phyloP scores from a whole-genome alignment of 2,888 invertebrate genomes.

The Lysandra coridon region DNA sequence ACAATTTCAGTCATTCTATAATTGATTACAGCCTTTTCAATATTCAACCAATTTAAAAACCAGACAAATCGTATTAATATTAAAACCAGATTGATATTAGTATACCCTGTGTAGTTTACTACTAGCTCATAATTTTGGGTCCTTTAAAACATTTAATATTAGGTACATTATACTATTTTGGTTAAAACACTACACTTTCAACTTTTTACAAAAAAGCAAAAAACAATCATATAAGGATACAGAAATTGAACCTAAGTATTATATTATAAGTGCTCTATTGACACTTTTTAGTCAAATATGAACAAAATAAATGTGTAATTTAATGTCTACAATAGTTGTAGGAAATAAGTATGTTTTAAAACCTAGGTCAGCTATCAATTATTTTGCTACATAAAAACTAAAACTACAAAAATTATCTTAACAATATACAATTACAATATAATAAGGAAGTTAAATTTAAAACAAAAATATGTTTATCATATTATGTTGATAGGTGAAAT shows the following conservation, averaged over 20 bases:
- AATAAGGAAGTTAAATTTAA: conserved; percentile 14
- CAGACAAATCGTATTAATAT: not conserved
- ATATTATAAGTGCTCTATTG: not conserved
- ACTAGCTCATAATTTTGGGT: not conserved
- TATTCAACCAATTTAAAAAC: not conserved
- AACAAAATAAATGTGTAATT: not conserved
- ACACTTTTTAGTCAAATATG: not conserved
- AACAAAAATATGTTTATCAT: not conserved
- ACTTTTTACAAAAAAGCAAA: not conserved
- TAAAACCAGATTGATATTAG: conserved; percentile 1
- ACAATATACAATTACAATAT: conserved; percentile 4
- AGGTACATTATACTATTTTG: too few relatives aligned
- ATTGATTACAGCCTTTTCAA: not conserved
- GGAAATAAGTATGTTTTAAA: not conserved
- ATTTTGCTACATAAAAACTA: not conserved
- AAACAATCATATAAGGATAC: not conserved
- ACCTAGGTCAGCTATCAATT: conserved; percentile 4
- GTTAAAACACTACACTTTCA: not conserved
- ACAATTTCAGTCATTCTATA: conserved; percentile 14
- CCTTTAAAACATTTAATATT: not conserved
- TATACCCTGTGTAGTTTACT: conserved; percentile 23
- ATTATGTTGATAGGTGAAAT: not conserved
- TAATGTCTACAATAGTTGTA: not conserved
- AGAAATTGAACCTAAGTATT: not conserved
- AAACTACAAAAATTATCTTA: not conserved